Percentiles rank a stretch among this genome's conserved stretches.
Evolutionary conservation across 53 echinoderm and acorn worm species (phyloP).

Genomic region (Actinopyga echinites): DNA sequence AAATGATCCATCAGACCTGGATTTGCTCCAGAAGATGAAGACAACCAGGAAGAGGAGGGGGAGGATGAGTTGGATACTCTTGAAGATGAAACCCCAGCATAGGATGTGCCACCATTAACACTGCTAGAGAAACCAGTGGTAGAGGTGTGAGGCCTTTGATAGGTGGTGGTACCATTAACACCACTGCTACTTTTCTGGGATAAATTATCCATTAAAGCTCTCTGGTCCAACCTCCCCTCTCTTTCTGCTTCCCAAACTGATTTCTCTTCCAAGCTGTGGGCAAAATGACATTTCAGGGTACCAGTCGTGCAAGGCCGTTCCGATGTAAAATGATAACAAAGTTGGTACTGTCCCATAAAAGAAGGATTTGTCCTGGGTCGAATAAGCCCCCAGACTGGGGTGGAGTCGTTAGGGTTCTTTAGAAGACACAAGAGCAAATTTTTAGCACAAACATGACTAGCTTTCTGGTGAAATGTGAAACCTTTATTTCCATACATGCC

Average conservation of each 20-base stretch:
- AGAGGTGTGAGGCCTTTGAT: not conserved
- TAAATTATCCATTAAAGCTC: slow-evolving; percentile 36
- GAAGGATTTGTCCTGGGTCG: slow-evolving; percentile 66
- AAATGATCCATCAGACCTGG: no score
- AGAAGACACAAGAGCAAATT: not conserved
- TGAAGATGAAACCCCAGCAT: no score
- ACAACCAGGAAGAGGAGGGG: no score
- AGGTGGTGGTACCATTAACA: not conserved
- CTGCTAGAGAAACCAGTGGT: not conserved
- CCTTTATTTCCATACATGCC: not conserved
- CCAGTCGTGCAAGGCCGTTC: slow-evolving; percentile 15
- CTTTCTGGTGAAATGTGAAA: not conserved
- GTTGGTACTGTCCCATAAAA: slow-evolving; percentile 59
- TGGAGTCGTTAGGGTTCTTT: not conserved
- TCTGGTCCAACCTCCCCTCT: slow-evolving; percentile 52
- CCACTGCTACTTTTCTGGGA: not conserved
- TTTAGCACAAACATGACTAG: not conserved
- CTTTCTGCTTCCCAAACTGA: slow-evolving; percentile 75
- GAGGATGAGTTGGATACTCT: no score
- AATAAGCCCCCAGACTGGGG: slow-evolving; percentile 66
- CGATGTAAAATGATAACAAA: slow-evolving; percentile 61
- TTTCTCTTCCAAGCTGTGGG: slow-evolving; percentile 76
- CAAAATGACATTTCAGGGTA: slow-evolving; percentile 64
- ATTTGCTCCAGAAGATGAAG: no score
- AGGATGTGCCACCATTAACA: no score